A percentile compares a stretch with the other conserved stretches of the same genome.
phyloP scores from a whole-genome alignment of 2,888 invertebrate species.

The Nudaria mundana region DNA sequence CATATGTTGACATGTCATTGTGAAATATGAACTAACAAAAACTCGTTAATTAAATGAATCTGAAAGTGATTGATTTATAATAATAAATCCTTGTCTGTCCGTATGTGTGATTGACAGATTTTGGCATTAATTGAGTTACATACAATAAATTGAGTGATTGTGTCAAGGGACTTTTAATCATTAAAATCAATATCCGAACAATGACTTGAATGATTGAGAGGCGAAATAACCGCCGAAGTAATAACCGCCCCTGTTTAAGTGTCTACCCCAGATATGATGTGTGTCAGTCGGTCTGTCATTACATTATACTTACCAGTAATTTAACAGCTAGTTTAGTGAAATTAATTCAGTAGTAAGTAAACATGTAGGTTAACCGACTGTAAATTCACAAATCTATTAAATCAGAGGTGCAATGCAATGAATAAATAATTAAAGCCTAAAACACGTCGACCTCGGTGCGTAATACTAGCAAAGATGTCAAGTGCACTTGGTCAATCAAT shows the following conservation, averaged over 20 bases:
- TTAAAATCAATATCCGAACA: too few relatives aligned
- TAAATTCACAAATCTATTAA: slow-evolving; percentile 10
- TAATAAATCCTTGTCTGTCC: slow-evolving; percentile 47
- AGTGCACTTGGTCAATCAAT: slow-evolving; percentile 45
- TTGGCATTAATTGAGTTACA: slow-evolving; percentile 64
- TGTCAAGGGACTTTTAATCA: too few relatives aligned
- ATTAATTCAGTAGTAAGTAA: too few relatives aligned
- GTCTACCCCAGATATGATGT: too few relatives aligned
- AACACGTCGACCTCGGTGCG: slow-evolving; percentile 16
- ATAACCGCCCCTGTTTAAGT: too few relatives aligned
- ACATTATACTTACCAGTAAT: too few relatives aligned
- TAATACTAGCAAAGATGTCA: slow-evolving; percentile 38
- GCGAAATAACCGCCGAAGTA: too few relatives aligned
- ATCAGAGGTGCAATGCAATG: slow-evolving; percentile 7
- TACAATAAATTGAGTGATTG: slow-evolving; percentile 56
- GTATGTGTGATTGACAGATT: slow-evolving; percentile 66
- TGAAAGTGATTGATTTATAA: slow-evolving; percentile 47
- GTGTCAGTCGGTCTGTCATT: too few relatives aligned
- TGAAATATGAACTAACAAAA: slow-evolving; percentile 23
- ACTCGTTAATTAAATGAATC: slow-evolving; percentile 43
- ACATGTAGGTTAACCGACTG: too few relatives aligned
- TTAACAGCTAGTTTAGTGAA: too few relatives aligned
- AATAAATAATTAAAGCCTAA: slow-evolving; percentile 23
- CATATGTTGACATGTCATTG: too few relatives aligned
- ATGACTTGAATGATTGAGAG: too few relatives aligned